Evolutionary conservation across 2,888 invertebrate species (phyloP), one percentile per base, ranked within the genome.

Genomic region (Oligia fasciuncula): DNA sequence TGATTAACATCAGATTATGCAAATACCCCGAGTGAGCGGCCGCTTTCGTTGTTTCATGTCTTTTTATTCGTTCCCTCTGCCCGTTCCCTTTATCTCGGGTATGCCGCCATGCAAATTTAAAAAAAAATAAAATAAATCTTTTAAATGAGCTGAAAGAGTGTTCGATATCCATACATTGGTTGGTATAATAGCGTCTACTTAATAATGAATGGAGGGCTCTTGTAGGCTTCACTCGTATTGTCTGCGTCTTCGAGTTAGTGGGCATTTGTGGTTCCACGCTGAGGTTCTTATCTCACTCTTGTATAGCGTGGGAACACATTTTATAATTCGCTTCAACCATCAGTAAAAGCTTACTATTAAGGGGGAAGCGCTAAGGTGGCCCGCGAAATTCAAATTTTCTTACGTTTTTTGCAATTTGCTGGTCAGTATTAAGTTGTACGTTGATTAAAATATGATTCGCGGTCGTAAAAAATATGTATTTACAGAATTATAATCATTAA

Each of bases 1-100:
- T 96, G 97, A 96, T 96, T 96, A 96, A 94, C 96, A 97, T 97
- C 97, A 95, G 96, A 96, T 96, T 97, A 97, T 97, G 96, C 96
- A 96, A 97, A 97, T 96, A 94, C 94, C 92, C 90, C 95, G 94
- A 94, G 93, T 93, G 94, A 95, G 95, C 96, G 95, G 95, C 94
- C 95, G 96, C 95, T 95, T 95, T 95, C 93, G 92, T 95, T 94
- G 94, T 95, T 95, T 95, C 94, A 91, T 91, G 93, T 94, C 87
- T 95, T 96, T 95, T 96, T 95, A 93, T 93, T 94, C 93, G 92
- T 93, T 93, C 93, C 91, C 92, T 93, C 91, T 92, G 91, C 92
- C 92, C 93, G 93, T 91, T 93, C 93, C 94, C 94, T 96, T 96
- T 96, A 96, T 96, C 96, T 96, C 94, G 92, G 91, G 93, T 92